phyloP scores from a whole-genome alignment of 2,888 invertebrate genomes.

The Nudaria mundana region DNA sequence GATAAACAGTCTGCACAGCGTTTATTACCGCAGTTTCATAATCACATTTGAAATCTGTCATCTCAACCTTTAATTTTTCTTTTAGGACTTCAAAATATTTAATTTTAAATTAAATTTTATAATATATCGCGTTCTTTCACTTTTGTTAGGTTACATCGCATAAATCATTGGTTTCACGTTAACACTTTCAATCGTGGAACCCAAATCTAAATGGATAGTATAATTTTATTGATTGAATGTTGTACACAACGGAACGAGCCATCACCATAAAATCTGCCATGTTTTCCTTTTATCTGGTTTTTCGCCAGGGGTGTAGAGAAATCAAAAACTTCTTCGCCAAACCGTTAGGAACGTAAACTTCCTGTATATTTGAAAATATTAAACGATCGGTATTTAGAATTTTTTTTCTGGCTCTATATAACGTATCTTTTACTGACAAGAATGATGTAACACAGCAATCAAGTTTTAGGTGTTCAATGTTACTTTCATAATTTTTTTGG shows the following conservation, averaged over 20 bases:
- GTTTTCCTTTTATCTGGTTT: conserved; percentile 2
- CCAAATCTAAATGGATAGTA: background rate
- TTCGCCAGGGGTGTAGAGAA: background rate
- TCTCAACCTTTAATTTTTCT: conserved; percentile 5
- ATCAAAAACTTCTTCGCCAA: conserved; percentile 4
- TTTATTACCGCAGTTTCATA: conserved; percentile 9
- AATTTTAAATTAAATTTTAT: no score
- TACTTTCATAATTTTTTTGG: conserved; percentile 6
- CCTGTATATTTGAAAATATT: conserved; percentile 4
- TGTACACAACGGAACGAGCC: conserved; percentile 2
- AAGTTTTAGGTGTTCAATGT: conserved; percentile 7
- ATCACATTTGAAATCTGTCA: conserved; percentile 5
- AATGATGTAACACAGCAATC: conserved; percentile 8
- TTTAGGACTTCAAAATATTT: conserved; percentile 6
- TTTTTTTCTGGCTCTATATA: conserved; percentile 8
- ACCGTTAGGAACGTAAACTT: conserved; percentile 4
- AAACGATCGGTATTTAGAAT: conserved; percentile 5
- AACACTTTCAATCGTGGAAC: conserved; percentile 5
- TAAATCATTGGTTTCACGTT: conserved; percentile 11
- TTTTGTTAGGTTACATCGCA: conserved; percentile 4
- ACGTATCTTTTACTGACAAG: conserved; percentile 5
- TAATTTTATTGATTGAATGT: no score
- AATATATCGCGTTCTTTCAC: conserved; percentile 6
- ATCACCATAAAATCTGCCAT: conserved; percentile 5
- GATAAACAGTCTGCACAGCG: conserved; percentile 6